Conservation (phyloP, 2,797 vertebrate species). For the Halcyon smyrnensis region DNA sequence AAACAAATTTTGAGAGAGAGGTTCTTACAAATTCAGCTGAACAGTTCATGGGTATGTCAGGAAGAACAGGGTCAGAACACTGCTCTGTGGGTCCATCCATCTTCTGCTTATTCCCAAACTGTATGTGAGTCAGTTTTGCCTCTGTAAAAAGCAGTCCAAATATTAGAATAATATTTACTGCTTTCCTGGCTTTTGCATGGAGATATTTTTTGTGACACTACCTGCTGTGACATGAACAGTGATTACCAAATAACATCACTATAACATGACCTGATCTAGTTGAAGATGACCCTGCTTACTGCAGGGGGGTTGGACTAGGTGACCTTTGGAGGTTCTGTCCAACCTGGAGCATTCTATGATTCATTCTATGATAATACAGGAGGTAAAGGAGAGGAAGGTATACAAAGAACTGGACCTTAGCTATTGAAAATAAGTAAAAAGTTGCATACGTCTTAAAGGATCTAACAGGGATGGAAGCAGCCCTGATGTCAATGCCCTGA, state of each 20-base stretch:
- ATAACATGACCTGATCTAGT: not conserved
- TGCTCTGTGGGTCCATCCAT: constrained; percentile 87
- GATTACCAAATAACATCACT: not conserved
- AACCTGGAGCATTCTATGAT: no score
- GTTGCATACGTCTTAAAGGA: not conserved
- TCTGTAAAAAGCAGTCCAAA: constrained; percentile 64
- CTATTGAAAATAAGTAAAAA: not conserved
- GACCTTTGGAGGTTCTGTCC: no score
- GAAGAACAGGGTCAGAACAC: constrained; percentile 77
- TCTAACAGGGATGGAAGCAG: not conserved
- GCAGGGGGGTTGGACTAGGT: no score
- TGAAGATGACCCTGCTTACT: no score
- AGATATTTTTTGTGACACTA: not conserved
- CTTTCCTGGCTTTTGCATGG: not conserved
- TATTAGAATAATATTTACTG: not conserved
- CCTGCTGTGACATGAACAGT: accelerated
- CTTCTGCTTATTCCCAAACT: constrained; percentile 86
- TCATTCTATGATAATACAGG: not conserved
- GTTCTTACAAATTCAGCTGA: constrained; percentile 70
- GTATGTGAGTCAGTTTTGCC: constrained; percentile 70
- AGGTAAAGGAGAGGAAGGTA: not conserved
- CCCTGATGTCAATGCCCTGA: not conserved
- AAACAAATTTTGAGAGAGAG: not conserved
- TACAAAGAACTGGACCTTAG: not conserved
- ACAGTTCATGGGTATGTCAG: constrained; percentile 66